Conservation (phyloP, 2,888 invertebrate genomes). For the Ischnus inquisitorius region DNA sequence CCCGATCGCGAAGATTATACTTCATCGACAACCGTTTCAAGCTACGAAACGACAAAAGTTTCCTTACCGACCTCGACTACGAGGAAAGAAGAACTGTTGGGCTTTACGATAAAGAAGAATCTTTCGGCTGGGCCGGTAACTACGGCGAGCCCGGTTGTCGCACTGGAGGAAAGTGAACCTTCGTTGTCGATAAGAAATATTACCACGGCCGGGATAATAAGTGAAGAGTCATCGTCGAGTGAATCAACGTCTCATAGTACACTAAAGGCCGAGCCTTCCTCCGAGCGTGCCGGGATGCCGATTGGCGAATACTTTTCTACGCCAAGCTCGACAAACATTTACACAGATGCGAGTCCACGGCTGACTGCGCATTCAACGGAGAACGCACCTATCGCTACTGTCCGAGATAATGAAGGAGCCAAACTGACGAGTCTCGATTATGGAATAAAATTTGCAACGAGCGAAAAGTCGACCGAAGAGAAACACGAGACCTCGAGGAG, state of each 20-base stretch:
- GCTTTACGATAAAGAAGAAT: neutral
- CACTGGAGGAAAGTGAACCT: neutral
- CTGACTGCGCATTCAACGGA: neutral
- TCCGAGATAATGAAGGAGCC: neutral
- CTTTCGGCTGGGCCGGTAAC: neutral
- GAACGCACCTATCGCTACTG: neutral
- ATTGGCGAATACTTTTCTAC: neutral
- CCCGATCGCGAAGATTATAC: constrained; percentile 22
- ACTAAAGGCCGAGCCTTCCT: neutral
- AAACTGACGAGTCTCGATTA: neutral
- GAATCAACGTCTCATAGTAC: neutral
- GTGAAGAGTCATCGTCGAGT: neutral
- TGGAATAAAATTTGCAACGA: neutral
- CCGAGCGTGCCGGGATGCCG: neutral
- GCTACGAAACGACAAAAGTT: neutral
- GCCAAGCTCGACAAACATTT: neutral
- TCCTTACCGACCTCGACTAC: neutral
- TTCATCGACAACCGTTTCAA: neutral
- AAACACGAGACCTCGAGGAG: neutral
- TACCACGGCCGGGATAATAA: neutral
- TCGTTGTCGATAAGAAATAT: neutral
- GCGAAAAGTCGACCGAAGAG: neutral
- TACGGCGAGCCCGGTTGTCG: neutral
- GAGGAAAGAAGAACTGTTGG: neutral
- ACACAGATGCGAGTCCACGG: neutral